These are phyloP conservation scores for Drosophila equinoxialis DNA, from an alignment of 1,140 invertebrate species.

Conservation along the genomic window DNA sequence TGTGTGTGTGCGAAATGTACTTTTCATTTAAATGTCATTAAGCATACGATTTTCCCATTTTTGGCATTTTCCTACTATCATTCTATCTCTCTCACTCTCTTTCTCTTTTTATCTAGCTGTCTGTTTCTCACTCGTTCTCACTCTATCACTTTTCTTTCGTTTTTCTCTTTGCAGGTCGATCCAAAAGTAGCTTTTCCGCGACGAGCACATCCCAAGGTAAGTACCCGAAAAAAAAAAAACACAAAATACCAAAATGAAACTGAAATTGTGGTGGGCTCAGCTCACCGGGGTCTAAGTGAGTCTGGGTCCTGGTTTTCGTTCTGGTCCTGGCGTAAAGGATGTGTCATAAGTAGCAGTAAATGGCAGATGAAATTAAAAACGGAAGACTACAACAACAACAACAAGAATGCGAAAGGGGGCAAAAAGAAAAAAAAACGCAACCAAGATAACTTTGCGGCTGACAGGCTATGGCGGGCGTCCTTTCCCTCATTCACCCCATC, in stretches of 20 bases:
- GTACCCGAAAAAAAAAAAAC: conserved; percentile 76
- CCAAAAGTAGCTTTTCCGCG: conserved; percentile 99
- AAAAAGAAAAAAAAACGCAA: conserved; percentile 4
- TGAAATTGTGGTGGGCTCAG: conserved; percentile 22
- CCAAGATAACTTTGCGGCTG: conserved; percentile 75
- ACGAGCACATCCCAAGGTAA: conserved; percentile 99
- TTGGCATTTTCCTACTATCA: conserved; percentile 17
- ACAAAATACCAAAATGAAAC: conserved; percentile 25
- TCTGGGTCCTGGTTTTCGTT: conserved; percentile 1
- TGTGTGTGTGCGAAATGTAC: conserved; percentile 60
- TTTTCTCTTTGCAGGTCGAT: conserved; percentile 92
- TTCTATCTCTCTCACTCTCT: neutral
- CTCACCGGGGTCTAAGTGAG: conserved; percentile 1
- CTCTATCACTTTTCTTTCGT: conserved; percentile 14
- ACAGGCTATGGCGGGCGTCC: conserved; percentile 54
- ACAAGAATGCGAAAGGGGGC: neutral
- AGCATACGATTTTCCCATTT: conserved; percentile 66
- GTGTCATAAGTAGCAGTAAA: conserved; percentile 81
- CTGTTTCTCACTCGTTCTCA: neutral
- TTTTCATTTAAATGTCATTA: conserved; percentile 80
- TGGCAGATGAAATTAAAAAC: conserved; percentile 81
- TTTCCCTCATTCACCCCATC: conserved; percentile 10
- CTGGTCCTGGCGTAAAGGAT: conserved; percentile 55
- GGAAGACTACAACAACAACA: conserved; percentile 61
- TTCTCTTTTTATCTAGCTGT: neutral